Evolutionary conservation across 2,113 vertebrate species (phyloP), one percentile per base, ranked within the genome.

Genomic region (Chaetura pelagica): DNA sequence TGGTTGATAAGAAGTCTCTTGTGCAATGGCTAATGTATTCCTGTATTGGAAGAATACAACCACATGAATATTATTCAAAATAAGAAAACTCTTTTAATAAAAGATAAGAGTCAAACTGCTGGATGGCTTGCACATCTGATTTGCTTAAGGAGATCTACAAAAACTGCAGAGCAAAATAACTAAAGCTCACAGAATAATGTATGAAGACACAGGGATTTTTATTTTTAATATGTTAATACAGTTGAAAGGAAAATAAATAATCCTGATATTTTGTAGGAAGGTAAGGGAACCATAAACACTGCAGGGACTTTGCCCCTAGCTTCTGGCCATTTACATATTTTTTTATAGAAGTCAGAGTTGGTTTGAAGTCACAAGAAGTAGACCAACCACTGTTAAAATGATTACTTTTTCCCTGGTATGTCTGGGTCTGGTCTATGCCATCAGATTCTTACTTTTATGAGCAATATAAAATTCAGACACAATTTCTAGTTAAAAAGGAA

Each of bases 301-400:
- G 79, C 48, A 83, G 66, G 66, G 58, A 96, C 77, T 94, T 96
- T 96, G 75, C 94, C 64, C 34, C 52, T 81, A 94, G 61, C 77
- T 87, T 83, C 55, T 57, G 64, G 49, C 71, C 54, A 97, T 88
- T 84, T 95, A 84, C 76, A 62, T 75, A 77, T 32, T 74, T 89
- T 89, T 97, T 95, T 89, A 83, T 68, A 86, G 89, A 97, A 95
- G 78, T 97, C 87, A 83, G 76, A 75, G 58, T 42, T 96, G 42
- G 71, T 97, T 97, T 95, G 84, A 97, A 97, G 91, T 96, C 84
- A 76, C 12, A 94, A 79, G 74, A 72, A 67, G 57, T 85, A 93
- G 81, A 97, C 89, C 93, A 97, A 97, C 85, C 80, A 76, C 95
- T 97, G 81, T 93, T 94, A 96, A 94, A 75, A 75, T 96, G 82